phyloP scores from a whole-genome alignment of 2,113 vertebrate species.

The Promerops cafer region DNA sequence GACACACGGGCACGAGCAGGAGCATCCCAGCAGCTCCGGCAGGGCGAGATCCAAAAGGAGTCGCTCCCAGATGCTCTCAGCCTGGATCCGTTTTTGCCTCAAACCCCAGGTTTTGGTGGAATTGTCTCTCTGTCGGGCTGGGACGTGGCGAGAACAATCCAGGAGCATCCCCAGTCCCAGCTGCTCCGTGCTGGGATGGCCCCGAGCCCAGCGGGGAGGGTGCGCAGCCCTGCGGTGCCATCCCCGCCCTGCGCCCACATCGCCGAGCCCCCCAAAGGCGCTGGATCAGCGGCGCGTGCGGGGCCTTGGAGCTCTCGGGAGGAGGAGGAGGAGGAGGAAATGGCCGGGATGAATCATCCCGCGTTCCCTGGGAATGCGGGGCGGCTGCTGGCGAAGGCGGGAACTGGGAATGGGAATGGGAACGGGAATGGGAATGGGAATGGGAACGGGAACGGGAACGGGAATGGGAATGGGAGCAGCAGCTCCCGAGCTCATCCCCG shows the following conservation, averaged over 20 bases:
- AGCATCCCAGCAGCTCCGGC: neutral
- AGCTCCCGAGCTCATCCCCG: neutral
- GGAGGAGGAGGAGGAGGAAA: neutral
- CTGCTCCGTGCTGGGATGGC: neutral
- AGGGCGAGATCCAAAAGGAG: neutral
- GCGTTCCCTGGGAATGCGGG: neutral
- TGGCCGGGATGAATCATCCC: neutral
- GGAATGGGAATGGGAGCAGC: neutral
- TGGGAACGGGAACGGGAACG: neutral
- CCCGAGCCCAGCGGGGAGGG: rapidly evolving
- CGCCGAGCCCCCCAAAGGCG: rapidly evolving
- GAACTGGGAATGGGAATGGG: neutral
- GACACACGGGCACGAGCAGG: neutral
- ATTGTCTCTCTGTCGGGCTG: rapidly evolving
- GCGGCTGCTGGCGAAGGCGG: neutral
- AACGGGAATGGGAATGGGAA: too few species aligned
- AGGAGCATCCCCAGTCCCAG: rapidly evolving
- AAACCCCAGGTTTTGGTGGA: neutral
- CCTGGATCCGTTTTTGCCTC: neutral
- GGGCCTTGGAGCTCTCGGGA: too few species aligned
- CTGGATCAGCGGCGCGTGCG: neutral
- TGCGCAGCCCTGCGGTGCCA: neutral
- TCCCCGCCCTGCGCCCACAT: too few species aligned
- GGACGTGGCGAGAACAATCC: neutral
- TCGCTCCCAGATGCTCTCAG: neutral